These are phyloP conservation scores for Gobio occitaniae DNA, from an alignment of 2,797 vertebrate genomes.

Conservation along the genomic window DNA sequence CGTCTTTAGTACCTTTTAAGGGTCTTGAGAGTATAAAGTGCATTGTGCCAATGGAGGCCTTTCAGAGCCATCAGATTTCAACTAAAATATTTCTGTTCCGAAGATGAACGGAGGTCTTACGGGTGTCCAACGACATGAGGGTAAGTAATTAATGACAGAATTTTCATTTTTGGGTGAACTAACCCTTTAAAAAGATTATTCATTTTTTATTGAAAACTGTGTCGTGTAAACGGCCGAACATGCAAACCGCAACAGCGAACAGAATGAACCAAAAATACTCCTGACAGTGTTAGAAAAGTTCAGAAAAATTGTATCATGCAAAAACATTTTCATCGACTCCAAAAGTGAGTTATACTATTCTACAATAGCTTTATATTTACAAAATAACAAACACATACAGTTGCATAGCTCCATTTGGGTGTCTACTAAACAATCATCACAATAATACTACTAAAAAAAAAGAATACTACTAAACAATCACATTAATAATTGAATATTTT, in stretches of 20 bases:
- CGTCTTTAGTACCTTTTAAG: too few relatives aligned
- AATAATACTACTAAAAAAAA: too few relatives aligned
- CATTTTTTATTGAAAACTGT: neutral
- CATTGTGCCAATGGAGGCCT: too few relatives aligned
- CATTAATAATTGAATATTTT: neutral
- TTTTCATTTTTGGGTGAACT: too few relatives aligned
- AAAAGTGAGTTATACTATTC: neutral
- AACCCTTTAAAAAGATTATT: neutral
- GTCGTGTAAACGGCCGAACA: neutral
- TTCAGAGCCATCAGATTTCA: too few relatives aligned
- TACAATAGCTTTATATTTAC: neutral
- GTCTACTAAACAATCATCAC: neutral
- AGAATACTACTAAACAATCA: neutral
- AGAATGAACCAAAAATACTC: neutral
- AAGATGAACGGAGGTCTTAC: too few relatives aligned
- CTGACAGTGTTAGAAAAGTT: neutral
- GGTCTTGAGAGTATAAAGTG: too few relatives aligned
- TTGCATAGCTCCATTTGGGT: neutral
- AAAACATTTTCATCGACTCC: neutral
- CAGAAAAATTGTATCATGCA: neutral
- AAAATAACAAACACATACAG: neutral
- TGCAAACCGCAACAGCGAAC: neutral
- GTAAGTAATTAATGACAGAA: too few relatives aligned
- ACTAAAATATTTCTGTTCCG: too few relatives aligned
- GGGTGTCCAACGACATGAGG: too few relatives aligned